Percentiles rank a stretch among this genome's conserved stretches.
These are phyloP conservation scores for Archocentrus centrarchus DNA, from an alignment of 2,113 vertebrate species.

Conservation along the genomic window DNA sequence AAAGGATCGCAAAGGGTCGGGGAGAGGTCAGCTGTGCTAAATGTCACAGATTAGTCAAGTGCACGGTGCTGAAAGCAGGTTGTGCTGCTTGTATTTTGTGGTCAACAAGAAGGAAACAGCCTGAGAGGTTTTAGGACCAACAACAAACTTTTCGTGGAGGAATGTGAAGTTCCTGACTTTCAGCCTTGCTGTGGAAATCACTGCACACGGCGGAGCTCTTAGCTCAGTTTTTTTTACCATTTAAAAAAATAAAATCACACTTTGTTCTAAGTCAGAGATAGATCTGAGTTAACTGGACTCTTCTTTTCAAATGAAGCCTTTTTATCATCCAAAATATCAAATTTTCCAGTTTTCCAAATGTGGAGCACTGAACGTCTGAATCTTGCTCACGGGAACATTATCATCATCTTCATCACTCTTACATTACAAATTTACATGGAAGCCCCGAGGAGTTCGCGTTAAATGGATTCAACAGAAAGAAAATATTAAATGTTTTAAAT, in stretches of 20 bases:
- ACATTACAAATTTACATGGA: background rate
- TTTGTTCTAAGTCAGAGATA: background rate
- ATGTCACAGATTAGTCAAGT: background rate
- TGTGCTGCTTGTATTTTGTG: background rate
- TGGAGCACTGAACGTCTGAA: background rate
- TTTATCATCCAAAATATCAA: background rate
- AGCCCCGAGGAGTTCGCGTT: background rate
- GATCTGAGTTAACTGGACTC: background rate
- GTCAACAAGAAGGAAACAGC: background rate
- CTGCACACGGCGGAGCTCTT: background rate
- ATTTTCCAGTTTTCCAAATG: background rate
- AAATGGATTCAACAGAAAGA: conserved; percentile 4
- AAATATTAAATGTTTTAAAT: background rate
- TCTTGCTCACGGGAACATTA: conserved; percentile 17
- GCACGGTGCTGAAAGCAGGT: background rate
- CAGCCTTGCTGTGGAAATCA: background rate
- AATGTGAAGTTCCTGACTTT: conserved; percentile 6
- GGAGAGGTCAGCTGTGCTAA: background rate
- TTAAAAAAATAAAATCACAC: background rate
- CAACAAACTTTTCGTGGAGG: background rate
- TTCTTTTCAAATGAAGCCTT: background rate
- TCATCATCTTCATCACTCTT: background rate
- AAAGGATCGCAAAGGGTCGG: background rate
- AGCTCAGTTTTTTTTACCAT: too few relatives aligned
- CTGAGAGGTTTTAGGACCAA: background rate